Evolutionary conservation across 2,888 invertebrate genomes (phyloP), one percentile per base, ranked within the genome.

Genomic region (Anthophora plumipes): DNA sequence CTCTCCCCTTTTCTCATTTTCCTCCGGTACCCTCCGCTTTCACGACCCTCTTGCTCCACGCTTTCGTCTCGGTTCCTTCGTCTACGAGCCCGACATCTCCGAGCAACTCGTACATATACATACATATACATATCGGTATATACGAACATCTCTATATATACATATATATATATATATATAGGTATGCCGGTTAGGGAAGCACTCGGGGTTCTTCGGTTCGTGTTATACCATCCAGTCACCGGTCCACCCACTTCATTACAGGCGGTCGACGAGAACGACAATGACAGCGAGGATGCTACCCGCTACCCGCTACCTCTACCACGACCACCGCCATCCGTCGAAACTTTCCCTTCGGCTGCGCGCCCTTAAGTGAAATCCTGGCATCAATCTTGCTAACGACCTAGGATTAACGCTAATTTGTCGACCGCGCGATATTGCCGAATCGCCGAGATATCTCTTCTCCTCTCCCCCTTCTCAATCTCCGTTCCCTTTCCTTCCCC

Each of bases 351-450:
- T 75, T 60, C 68, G 74, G 72, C 75, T 73, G 80, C 63, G 76
- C 31, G 63, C 87, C 88, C 90, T 89, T 90, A 92, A 92, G 91
- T 92, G 91, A 91, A 92, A 92, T 91, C 90, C 90, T 84, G 88
- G 83, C 91, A 92, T 92, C 92, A 92, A 92, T 92, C 92, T 92
- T 90, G 87, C 91, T 91, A 92, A 92, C 91, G 91, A 92, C 90
- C 84, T 80, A 72, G 91, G 92, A 92, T 92, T 92, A 92, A 90
- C 90, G 90, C 91, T 92, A 92, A 92, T 92, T 92, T 91, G 91
- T 91, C 91, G 89, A 88, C 88, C 89, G 87, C 89, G 85, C 89
- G 90, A 92, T 92, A 92, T 92, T 92, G 89, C 91, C 89, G 89
- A 92, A 92, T 92, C 91, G 89, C 88, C 88, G 87, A 87, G 89